A percentile compares a stretch with the other conserved stretches of the same genome.
phyloP scores from a whole-genome alignment of 2,888 invertebrate species.

The Harpalus rufipes region DNA sequence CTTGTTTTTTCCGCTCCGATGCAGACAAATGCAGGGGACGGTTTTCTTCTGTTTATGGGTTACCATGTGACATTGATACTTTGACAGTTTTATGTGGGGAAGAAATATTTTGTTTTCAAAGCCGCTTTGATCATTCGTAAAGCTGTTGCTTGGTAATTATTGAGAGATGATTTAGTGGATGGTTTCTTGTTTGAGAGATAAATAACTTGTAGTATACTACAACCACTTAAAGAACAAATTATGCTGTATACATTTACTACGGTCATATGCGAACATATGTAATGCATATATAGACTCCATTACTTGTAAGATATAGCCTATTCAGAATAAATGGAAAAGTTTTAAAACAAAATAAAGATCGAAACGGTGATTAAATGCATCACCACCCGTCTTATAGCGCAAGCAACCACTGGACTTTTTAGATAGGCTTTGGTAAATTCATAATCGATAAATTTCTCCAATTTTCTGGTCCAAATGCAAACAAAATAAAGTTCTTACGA shows the following conservation, averaged over 20 bases:
- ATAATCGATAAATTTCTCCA: no score
- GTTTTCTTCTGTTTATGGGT: conserved; percentile 5
- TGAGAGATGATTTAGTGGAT: not conserved
- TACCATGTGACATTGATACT: conserved; percentile 42
- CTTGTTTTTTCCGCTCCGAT: conserved; percentile 28
- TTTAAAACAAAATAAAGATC: no score
- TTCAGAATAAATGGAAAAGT: no score
- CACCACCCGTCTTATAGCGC: no score
- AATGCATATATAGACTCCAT: not conserved
- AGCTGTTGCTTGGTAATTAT: not conserved
- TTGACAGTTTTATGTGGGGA: conserved; percentile 33
- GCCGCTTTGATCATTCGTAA: conserved; percentile 1
- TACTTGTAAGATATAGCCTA: not conserved
- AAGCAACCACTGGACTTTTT: no score
- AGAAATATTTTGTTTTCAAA: not conserved
- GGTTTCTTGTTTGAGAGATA: not conserved
- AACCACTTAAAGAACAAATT: conserved; percentile 3
- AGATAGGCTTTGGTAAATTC: no score
- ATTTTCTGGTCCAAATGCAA: no score
- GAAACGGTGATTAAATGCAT: no score
- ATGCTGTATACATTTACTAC: not conserved
- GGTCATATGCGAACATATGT: not conserved
- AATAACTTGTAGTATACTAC: not conserved
- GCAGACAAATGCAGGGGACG: conserved; percentile 22
- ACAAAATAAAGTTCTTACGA: not conserved